phyloP scores from a whole-genome alignment of 1,140 invertebrate genomes.

The Sesamia nonagrioides region DNA sequence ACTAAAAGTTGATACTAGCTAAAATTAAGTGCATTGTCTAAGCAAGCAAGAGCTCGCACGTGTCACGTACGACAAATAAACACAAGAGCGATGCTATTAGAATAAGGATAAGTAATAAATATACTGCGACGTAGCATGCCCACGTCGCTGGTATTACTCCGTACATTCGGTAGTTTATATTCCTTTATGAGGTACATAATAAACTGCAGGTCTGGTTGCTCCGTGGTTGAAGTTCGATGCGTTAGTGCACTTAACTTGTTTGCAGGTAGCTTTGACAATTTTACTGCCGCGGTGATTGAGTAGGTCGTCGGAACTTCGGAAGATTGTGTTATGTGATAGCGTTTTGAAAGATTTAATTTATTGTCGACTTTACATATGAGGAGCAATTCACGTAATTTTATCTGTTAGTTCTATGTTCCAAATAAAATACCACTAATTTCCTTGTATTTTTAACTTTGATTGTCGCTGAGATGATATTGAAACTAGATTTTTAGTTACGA shows the following conservation, averaged over 20 bases:
- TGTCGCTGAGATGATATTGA: no score
- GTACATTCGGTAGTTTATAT: slow-evolving; percentile 33
- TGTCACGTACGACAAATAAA: slow-evolving; percentile 34
- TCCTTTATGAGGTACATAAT: slow-evolving; percentile 37
- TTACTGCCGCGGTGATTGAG: no score
- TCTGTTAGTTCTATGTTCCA: no score
- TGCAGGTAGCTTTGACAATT: slow-evolving; percentile 3
- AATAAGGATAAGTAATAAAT: slow-evolving; percentile 29
- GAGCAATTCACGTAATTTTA: neutral
- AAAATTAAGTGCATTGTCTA: neutral
- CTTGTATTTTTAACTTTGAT: no score
- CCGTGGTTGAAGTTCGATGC: slow-evolving; percentile 4
- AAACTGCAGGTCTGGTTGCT: neutral
- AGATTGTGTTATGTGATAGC: neutral
- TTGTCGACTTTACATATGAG: no score
- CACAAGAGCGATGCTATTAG: slow-evolving; percentile 20
- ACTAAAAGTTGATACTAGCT: slow-evolving; percentile 10
- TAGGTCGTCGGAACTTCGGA: neutral
- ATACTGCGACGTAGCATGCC: neutral
- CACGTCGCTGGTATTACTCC: slow-evolving; percentile 36
- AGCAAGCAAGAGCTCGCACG: neutral
- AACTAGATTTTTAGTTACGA: no score
- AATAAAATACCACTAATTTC: no score
- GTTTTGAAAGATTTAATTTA: neutral
- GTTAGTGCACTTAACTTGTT: slow-evolving; percentile 22